Evolutionary conservation across 2,888 invertebrate species (phyloP), one percentile per base, ranked within the genome.

Genomic region (Drosophila stalkeri): DNA sequence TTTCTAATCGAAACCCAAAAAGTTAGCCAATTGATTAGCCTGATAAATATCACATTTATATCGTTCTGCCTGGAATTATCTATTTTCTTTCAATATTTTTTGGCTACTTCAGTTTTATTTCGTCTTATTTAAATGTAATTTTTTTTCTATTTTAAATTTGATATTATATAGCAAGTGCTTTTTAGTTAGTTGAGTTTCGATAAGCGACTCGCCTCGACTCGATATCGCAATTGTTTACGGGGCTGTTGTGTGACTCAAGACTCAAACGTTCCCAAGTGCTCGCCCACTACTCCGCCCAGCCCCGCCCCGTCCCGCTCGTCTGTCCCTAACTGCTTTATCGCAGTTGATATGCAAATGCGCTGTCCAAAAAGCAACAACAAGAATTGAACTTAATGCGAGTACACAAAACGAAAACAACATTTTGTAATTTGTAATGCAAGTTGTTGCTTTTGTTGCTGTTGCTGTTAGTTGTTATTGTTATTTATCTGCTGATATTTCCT

Each of bases 401-500:
- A 75, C 49, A 66, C 49, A 67, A 70, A 72, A 72, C 57, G 56
- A 80, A 72, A 89, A 86, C 67, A 89, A 76, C 72, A 84, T 67
- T 79, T 83, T 79, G 89, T 86, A 83, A 81, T 86, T 84, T 83
- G 89, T 84, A 86, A 81, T 73, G 77, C 72, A 70, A 72, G 79
- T 72, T 65, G 41, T 67, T 65, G 54, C n/a, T 78, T 41, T 51
- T 52, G 51, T 14, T 51, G 35, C 4, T 37, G 52, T 16, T 35
- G 37, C 37, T 68, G 68, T 57, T 70, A 64, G 70, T 75, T 77
- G 86, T 72, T 82, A 71, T 56, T 76, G 82, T 71, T 80, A 81
- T 84, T 85, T 85, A 85, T 89, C 85, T 84, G 82, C 51, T 87
- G 90, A 89, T 89, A 86, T 86, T 86, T 86, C 85, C 85, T 86